These are phyloP conservation scores for Eptatretus atami DNA, from an alignment of 2,797 vertebrate species.

Conservation along the genomic window DNA sequence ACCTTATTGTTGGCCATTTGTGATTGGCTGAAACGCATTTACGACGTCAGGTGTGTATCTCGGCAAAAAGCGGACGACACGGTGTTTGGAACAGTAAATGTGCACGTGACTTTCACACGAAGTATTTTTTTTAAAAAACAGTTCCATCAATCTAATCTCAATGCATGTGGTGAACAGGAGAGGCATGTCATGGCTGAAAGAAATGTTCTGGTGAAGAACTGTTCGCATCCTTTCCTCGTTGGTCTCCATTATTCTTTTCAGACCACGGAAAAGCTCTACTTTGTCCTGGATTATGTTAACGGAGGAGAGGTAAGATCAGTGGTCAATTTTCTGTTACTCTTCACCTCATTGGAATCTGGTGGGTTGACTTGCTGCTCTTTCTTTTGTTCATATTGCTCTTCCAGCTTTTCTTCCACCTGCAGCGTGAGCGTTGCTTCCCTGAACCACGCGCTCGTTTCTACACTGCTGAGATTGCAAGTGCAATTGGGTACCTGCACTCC, in stretches of 20 bases:
- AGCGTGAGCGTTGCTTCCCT: conserved; percentile 56
- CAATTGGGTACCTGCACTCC: conserved; percentile 78
- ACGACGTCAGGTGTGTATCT: too few species aligned
- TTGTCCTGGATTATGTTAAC: conserved; percentile 83
- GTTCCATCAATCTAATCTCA: too few species aligned
- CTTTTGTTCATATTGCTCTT: too few species aligned
- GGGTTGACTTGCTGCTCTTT: too few species aligned
- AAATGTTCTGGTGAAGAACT: conserved; percentile 66
- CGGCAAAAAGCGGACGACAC: too few species aligned
- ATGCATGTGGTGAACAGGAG: conserved; percentile 26
- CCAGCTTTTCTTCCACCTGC: conserved; percentile 82
- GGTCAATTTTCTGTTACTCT: too few species aligned
- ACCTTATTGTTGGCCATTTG: too few species aligned
- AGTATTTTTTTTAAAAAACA: too few species aligned
- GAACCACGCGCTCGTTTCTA: conserved; percentile 78
- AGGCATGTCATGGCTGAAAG: conserved; percentile 92
- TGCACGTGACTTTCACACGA: too few species aligned
- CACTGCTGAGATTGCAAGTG: conserved; percentile 55
- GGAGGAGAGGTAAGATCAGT: conserved; percentile 47
- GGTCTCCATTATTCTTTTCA: conserved; percentile 86
- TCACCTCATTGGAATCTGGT: too few species aligned
- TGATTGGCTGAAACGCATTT: too few species aligned
- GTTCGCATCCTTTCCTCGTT: conserved; percentile 68
- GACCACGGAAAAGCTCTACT: conserved; percentile 81
- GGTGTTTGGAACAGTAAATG: too few species aligned